Conservation (phyloP, 2,888 invertebrate genomes). For the Ptilodon capucinus region DNA sequence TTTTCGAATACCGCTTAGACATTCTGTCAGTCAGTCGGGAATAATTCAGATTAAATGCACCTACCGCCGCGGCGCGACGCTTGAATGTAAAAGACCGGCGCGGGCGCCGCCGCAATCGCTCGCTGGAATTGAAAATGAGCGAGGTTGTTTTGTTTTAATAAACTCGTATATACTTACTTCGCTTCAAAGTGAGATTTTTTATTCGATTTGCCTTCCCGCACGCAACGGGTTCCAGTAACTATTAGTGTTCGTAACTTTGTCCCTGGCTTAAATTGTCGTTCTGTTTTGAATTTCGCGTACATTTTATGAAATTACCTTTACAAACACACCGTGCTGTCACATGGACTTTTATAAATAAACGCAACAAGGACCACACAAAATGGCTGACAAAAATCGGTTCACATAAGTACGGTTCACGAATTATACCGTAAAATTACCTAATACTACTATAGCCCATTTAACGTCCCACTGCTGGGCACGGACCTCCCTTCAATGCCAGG, state of each 20-base stretch:
- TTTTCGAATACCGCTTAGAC: conserved; percentile 59
- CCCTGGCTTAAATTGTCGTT: conserved; percentile 16
- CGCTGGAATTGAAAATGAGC: conserved; percentile 71
- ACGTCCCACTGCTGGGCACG: too few relatives aligned
- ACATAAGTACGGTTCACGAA: too few relatives aligned
- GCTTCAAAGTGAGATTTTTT: conserved; percentile 65
- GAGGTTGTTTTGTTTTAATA: conserved; percentile 74
- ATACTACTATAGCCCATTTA: too few relatives aligned
- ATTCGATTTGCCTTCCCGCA: conserved; percentile 54
- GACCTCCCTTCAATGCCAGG: too few relatives aligned
- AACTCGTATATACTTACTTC: conserved; percentile 72
- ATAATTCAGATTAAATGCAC: conserved; percentile 79
- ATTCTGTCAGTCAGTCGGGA: conserved; percentile 72
- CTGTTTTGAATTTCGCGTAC: background rate
- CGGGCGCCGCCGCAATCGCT: conserved; percentile 56
- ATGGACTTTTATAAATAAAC: too few relatives aligned
- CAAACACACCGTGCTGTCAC: too few relatives aligned
- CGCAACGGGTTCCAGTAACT: conserved; percentile 30
- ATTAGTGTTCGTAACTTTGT: conserved; percentile 24
- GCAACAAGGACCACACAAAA: too few relatives aligned
- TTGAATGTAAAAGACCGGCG: conserved; percentile 66
- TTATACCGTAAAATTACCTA: too few relatives aligned
- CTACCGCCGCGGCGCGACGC: conserved; percentile 64
- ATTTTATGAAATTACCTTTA: background rate
- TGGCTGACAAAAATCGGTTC: too few relatives aligned